Evolutionary conservation across 2,113 vertebrate species (phyloP), one percentile per base, ranked within the genome.

Genomic region (Zosterops borbonicus): DNA sequence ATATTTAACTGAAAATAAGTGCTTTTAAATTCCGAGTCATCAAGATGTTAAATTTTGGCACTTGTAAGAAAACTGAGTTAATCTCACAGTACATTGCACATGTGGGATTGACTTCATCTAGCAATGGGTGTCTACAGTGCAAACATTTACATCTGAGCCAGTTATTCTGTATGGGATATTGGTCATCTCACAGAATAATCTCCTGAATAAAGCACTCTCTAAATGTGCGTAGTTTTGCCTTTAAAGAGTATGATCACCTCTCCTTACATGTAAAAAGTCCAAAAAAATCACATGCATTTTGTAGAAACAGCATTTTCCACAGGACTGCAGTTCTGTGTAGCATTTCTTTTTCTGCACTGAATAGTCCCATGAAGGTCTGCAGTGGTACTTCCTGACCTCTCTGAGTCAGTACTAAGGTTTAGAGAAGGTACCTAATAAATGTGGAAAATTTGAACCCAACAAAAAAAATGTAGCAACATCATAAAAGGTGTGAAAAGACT

Each of bases 51-150:
- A 39, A 56, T 86, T 88, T 73, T 58, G 63, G 67, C 33, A 64
- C 2, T 2, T 68, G 53, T 60, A 67, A 83, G 15, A 64, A 79
- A 88, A 37, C 22, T 16, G 39, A 81, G 42, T 55, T 63, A 68
- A 16, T 50, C 39, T 42, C 70, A 78, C 14, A 49, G 29, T 37
- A 55, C 3, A 1, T 21, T 41, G 70, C 33, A 71, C 0, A 0
- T 17, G 6, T 68, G 41, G 16, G 41, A 84, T 83, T 89, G 2
- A 47, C 50, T 81, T 65, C 0, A 2, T 59, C 39, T 50, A 28
- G 9, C n/a, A 85, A 67, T 3, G 69, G 14, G 8, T 58, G 37
- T 25, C 55, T 58, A 65, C 31, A 83, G 5, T 5, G 14, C 28
- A 47, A 86, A 74, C 24, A 52, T 18, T 69, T 87, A 47, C 24